These are phyloP conservation scores for Karalla daura DNA, from an alignment of 2,797 vertebrate genomes.

Conservation along the genomic window DNA sequence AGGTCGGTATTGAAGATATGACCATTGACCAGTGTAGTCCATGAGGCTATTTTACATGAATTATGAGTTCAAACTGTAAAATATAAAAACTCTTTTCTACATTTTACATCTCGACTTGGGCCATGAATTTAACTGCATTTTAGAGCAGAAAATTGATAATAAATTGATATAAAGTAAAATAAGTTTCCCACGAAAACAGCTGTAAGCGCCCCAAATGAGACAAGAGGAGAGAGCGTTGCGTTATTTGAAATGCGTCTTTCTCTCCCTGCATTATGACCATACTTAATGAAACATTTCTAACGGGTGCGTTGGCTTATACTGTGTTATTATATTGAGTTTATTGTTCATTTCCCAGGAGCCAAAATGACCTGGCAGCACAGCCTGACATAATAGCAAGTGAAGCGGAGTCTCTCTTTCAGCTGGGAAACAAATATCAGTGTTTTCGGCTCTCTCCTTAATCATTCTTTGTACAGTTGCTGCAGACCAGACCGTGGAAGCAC, in stretches of 20 bases:
- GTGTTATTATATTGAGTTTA: conserved; percentile 41
- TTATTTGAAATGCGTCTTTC: conserved; percentile 7
- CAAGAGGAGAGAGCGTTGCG: neutral
- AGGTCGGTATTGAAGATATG: too few relatives aligned
- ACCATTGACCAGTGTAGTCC: neutral
- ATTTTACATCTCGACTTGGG: neutral
- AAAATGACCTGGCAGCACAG: conserved; percentile 33
- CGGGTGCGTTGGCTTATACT: conserved; percentile 8
- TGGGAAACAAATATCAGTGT: conserved; percentile 47
- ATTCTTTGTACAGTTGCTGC: conserved; percentile 40
- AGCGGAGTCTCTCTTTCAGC: conserved; percentile 35
- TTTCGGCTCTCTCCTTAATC: conserved; percentile 45
- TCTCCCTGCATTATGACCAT: neutral
- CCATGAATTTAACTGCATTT: neutral
- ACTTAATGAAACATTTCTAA: conserved; percentile 15
- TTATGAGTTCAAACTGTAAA: neutral
- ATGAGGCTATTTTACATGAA: neutral
- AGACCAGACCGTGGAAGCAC: conserved; percentile 45
- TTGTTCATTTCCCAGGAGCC: conserved; percentile 33
- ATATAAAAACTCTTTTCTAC: neutral
- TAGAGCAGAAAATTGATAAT: neutral
- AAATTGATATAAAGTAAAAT: neutral
- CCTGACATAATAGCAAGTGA: conserved; percentile 27
- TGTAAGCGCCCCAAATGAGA: neutral
- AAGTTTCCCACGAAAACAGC: too few relatives aligned